These are phyloP conservation scores for Nematostella vectensis DNA, from an alignment of 92 coral and sea anemone species.

Conservation along the genomic window DNA sequence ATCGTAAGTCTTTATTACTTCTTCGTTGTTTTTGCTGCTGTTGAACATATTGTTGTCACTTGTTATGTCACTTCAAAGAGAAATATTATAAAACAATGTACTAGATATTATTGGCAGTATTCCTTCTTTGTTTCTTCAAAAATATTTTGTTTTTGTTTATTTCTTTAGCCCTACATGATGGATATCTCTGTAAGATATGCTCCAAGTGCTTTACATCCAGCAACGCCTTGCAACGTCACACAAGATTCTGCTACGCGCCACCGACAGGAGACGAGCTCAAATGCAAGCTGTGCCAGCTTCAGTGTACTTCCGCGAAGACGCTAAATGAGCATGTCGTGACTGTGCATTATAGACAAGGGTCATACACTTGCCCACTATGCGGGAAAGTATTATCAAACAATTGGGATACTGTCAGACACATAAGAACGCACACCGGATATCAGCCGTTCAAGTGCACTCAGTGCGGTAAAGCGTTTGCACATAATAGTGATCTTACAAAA, in stretches of 20 bases:
- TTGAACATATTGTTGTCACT: too few relatives aligned
- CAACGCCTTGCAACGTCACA: not conserved
- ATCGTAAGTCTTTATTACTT: too few relatives aligned
- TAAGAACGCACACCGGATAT: conserved; percentile 36
- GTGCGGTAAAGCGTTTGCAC: conserved; percentile 35
- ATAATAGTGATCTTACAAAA: conserved; percentile 9
- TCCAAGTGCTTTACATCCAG: conserved; percentile 3
- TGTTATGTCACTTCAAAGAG: too few relatives aligned
- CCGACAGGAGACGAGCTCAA: conserved; percentile 1
- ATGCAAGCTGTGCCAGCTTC: conserved; percentile 11
- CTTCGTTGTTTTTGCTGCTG: too few relatives aligned
- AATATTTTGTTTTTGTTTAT: too few relatives aligned
- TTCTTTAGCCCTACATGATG: not conserved
- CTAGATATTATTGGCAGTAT: not conserved
- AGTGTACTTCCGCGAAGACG: conserved; percentile 6
- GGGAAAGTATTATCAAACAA: not conserved
- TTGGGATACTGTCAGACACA: conserved; percentile 10
- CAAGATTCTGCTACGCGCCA: not conserved
- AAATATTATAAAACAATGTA: not conserved
- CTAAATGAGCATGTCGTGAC: conserved; percentile 9
- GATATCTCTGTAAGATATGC: not conserved
- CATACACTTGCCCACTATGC: conserved; percentile 14
- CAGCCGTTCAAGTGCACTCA: conserved; percentile 36
- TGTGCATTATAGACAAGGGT: not conserved
- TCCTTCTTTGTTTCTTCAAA: too few relatives aligned